phyloP scores from a whole-genome alignment of 2,797 vertebrate genomes.

The Smutsia temminckii region DNA sequence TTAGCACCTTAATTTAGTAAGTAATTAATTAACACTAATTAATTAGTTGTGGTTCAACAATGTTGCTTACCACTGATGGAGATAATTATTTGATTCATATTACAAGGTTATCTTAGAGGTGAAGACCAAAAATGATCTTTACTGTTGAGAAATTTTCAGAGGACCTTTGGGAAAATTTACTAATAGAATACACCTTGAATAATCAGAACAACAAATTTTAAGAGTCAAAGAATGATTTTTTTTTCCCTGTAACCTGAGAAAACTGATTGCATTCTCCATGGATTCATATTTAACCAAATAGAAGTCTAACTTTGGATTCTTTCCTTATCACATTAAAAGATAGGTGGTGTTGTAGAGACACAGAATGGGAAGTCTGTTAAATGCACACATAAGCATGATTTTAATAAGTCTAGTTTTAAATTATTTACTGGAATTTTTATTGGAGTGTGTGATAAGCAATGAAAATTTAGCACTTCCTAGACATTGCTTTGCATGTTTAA shows the following conservation, averaged over 20 bases:
- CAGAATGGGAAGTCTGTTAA: not conserved
- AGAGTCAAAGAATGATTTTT: not conserved
- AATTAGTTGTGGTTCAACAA: not conserved
- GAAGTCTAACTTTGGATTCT: not conserved
- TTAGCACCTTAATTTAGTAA: no score
- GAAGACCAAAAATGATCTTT: not conserved
- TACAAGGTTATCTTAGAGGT: not conserved
- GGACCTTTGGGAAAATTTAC: not conserved
- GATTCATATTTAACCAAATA: not conserved
- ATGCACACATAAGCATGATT: not conserved
- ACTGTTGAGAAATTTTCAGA: not conserved
- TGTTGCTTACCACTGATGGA: not conserved
- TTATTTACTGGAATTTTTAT: conserved; percentile 19
- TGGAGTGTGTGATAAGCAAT: not conserved
- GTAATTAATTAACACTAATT: no score
- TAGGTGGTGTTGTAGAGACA: not conserved
- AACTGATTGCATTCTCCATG: not conserved
- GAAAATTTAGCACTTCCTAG: not conserved
- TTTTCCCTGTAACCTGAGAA: not conserved
- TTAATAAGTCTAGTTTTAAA: conserved; percentile 4
- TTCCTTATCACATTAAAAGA: not conserved
- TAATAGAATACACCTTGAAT: not conserved
- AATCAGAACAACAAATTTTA: not conserved
- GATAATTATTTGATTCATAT: not conserved
- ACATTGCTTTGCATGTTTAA: not conserved